Conservation (phyloP, 2,888 invertebrate species). For the Melanostoma scalare region DNA sequence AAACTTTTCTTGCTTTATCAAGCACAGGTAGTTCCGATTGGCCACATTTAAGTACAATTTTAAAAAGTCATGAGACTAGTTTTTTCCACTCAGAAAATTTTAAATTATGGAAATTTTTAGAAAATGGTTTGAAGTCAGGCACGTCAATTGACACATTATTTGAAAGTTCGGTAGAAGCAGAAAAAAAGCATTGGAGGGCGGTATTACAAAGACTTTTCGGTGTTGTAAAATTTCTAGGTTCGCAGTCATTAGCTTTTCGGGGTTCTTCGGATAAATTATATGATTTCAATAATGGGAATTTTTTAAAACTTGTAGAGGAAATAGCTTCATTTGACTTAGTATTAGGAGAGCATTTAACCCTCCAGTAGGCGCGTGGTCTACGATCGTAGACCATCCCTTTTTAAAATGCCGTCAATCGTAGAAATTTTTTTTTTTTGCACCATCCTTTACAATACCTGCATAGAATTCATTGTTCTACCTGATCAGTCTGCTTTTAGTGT, state of each 20-base stretch:
- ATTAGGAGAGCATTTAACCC: conserved; percentile 47
- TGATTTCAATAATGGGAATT: conserved; percentile 35
- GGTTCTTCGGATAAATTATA: conserved; percentile 27
- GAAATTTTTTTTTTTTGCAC: no score
- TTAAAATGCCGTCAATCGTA: no score
- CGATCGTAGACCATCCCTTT: no score
- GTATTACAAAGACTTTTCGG: neutral
- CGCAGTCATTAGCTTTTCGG: conserved; percentile 37
- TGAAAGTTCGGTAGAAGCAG: neutral
- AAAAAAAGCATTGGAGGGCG: conserved; percentile 11
- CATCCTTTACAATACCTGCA: no score
- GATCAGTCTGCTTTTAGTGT: no score
- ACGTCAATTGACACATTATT: neutral
- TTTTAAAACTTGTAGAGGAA: conserved; percentile 40
- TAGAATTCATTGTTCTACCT: no score
- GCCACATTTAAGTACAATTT: conserved; percentile 23
- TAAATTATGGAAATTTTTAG: conserved; percentile 1
- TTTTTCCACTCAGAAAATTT: neutral
- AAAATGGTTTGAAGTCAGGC: neutral
- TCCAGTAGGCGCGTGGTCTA: no score
- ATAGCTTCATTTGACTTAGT: conserved; percentile 37
- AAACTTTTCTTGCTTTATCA: conserved; percentile 17
- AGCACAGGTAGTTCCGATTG: conserved; percentile 44
- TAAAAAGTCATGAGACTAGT: conserved; percentile 39
- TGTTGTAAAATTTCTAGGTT: conserved; percentile 13